phyloP scores from a whole-genome alignment of 2,888 invertebrate genomes.

The Pasiphila rectangulata region DNA sequence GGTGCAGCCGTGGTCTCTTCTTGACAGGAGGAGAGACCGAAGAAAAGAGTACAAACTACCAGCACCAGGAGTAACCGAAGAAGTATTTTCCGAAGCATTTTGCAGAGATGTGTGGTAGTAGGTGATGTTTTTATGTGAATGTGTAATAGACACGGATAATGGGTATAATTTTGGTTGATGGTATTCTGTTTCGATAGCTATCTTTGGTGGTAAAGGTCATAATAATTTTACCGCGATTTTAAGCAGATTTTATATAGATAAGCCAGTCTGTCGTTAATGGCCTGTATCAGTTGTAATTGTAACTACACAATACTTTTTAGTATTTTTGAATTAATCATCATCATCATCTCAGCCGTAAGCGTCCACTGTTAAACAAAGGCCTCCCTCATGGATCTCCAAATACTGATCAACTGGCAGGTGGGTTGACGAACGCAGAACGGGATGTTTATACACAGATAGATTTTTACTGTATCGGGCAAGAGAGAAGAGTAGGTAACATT shows the following conservation, averaged over 20 bases:
- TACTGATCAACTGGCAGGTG: no score
- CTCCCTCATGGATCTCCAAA: no score
- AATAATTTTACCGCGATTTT: not conserved
- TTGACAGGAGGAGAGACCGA: slow-evolving; percentile 52
- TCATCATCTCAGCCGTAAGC: no score
- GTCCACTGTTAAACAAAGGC: no score
- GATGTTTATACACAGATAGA: no score
- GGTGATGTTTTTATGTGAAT: slow-evolving; percentile 21
- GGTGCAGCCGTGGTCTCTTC: slow-evolving; percentile 57
- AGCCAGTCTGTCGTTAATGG: no score
- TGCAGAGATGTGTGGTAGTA: slow-evolving; percentile 14
- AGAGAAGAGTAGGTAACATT: no score
- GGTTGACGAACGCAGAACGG: no score
- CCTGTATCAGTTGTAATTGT: no score
- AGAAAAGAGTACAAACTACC: slow-evolving; percentile 39
- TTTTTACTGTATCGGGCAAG: no score
- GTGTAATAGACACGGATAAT: slow-evolving; percentile 18
- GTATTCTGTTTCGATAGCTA: slow-evolving; percentile 33
- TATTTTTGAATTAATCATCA: no score
- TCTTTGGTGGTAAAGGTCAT: slow-evolving; percentile 17
- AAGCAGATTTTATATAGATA: not conserved
- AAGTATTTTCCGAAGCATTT: slow-evolving; percentile 40
- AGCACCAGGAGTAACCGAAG: slow-evolving; percentile 45
- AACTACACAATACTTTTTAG: no score
- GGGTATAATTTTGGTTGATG: slow-evolving; percentile 31